Base-by-base conservation (phyloP, 2,113 vertebrate species). In the Poecile atricapillus region DNA sequence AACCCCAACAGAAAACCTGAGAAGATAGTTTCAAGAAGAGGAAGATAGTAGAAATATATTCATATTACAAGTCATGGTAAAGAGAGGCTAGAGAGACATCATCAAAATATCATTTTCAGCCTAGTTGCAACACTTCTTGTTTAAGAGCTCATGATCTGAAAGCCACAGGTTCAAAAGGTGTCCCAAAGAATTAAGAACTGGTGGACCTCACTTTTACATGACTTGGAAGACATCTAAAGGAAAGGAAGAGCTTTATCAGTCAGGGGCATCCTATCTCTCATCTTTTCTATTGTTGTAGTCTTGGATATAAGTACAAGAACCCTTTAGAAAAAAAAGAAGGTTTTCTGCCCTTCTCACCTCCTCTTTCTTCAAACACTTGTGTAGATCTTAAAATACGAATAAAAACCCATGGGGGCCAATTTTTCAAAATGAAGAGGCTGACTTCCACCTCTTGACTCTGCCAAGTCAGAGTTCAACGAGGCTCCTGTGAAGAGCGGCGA, bases 291-390 rank as follows among this genome's bases (percentile, higher is more conserved):
- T 96, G 82, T 92, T 94, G 83, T 82, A 96, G 62, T 84, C 95
- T 91, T 92, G 87, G 86, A 87, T 93, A 56, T 44, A 93, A 87
- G 60, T 93, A 78, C 73, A 91, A 94, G 96, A 87, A 89, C 89
- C 25, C 44, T 63, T 91, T 79, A 80, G 82, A 81, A 94, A 86
- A 37, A 44, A 74, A 59, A 47, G 55, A 83, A 82, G 89, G 20
- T 73, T 96, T 95, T 73, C 58, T 97, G 95, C 95, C 96, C 95
- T 97, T 93, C 91, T 97, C 93, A 96, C 96, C 96, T 95, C 89
- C 91, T 85, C 89, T 60, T 85, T 79, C 70, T 96, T 96, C 94
- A 92, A 91, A 95, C 60, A 60, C 22, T 89, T 49, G 52, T 56
- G 73, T 43, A 67, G 89, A n/a, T 75, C 91, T 95, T 89, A 81